Evolutionary conservation across 2,113 vertebrate species (phyloP).

Genomic region (Sturnus vulgaris): DNA sequence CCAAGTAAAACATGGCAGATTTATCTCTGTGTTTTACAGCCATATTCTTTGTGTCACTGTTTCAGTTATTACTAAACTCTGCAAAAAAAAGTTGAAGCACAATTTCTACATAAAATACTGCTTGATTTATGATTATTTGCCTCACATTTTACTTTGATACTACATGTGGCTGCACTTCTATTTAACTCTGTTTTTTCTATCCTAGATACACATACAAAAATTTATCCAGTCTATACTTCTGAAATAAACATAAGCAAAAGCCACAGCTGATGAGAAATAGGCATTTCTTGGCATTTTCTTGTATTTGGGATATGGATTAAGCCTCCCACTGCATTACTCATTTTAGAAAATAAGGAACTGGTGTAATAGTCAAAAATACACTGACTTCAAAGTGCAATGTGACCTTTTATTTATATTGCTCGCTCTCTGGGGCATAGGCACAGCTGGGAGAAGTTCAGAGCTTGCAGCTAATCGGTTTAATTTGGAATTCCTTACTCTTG

Average conservation of each 20-base stretch:
- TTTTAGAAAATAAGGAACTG: neutral
- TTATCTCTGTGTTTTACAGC: neutral
- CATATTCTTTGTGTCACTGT: neutral
- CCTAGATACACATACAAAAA: neutral
- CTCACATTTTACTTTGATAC: neutral
- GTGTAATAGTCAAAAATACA: constrained; percentile 5
- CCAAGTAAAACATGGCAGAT: neutral
- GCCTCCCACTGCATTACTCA: constrained; percentile 16
- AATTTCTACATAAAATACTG: neutral
- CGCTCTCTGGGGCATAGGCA: neutral
- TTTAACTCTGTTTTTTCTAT: neutral
- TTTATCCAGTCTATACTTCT: neutral
- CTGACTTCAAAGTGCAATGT: neutral
- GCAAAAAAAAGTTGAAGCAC: neutral
- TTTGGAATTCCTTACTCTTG: constrained; percentile 28
- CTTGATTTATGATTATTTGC: neutral
- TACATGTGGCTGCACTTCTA: neutral
- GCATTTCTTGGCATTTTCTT: neutral
- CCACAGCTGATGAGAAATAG: neutral
- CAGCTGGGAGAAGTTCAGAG: constrained; percentile 8
- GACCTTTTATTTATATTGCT: neutral
- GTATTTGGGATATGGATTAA: neutral
- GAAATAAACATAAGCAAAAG: neutral
- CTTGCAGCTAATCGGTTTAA: constrained; percentile 20
- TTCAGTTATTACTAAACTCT: neutral